A percentile compares a stretch with the other conserved stretches of the same genome.
These are phyloP conservation scores for Tinamus guttatus DNA, from an alignment of 2,113 vertebrate species.

Conservation along the genomic window DNA sequence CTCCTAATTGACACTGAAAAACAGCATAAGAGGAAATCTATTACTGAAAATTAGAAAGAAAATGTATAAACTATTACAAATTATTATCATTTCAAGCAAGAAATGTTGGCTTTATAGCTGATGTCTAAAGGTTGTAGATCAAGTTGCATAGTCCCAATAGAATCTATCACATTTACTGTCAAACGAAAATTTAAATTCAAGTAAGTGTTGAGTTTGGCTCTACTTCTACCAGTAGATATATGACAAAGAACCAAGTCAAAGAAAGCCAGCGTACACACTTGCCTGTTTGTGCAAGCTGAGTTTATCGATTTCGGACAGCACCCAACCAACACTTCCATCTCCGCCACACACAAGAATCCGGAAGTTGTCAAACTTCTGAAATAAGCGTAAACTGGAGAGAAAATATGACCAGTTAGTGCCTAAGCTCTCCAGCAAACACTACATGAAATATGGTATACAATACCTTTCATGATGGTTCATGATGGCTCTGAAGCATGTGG, in stretches of 20 bases:
- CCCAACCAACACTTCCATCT: slow-evolving; percentile 98
- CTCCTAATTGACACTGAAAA: slow-evolving; percentile 94
- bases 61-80: background rate
- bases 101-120: background rate
- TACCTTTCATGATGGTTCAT: background rate
- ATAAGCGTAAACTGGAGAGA: slow-evolving; percentile 90
- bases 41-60: background rate
- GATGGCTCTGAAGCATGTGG: background rate
- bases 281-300: slow-evolving; percentile 97
- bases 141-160: background rate
- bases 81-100: background rate
- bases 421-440: background rate
- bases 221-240: background rate
- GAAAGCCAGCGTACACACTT: slow-evolving; percentile 52
- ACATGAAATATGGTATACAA: background rate
- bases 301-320: slow-evolving; percentile 97
- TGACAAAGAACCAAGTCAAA: background rate
- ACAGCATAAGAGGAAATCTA: slow-evolving; percentile 7
- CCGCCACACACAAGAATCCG: slow-evolving; percentile 97
- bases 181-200: background rate
- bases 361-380: slow-evolving; percentile 99
- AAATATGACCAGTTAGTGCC: slow-evolving; percentile 37
- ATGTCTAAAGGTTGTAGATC: background rate
- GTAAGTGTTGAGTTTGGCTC: background rate
- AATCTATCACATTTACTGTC: background rate